phyloP scores from a whole-genome alignment of 2,113 vertebrate species.

The Dromas ardeola region DNA sequence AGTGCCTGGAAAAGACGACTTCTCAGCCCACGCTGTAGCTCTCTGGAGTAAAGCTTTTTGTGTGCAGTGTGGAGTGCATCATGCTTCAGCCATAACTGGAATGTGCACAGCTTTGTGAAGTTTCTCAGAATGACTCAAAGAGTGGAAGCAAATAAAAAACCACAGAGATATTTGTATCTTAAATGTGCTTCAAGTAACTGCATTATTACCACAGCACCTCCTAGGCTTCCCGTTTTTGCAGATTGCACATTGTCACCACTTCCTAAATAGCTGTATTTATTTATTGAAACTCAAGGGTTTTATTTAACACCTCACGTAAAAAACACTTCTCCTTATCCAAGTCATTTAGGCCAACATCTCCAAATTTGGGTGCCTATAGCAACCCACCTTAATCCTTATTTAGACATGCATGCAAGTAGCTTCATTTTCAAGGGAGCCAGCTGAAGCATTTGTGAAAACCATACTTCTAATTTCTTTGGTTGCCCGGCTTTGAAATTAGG shows the following conservation, averaged over 20 bases:
- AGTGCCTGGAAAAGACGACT: neutral
- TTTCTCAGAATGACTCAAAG: conserved; percentile 77
- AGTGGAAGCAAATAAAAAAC: conserved; percentile 82
- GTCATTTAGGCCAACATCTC: neutral
- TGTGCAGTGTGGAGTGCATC: neutral
- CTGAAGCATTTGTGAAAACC: neutral
- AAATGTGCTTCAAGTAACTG: conserved; percentile 93
- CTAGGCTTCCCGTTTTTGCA: conserved; percentile 86
- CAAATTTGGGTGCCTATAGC: neutral
- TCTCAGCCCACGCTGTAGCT: neutral
- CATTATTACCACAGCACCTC: conserved; percentile 86
- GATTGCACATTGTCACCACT: conserved; percentile 91
- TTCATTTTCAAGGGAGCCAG: neutral
- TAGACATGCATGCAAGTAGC: neutral
- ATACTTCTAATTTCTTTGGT: neutral
- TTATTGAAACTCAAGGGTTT: conserved; percentile 74
- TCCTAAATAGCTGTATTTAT: conserved; percentile 87
- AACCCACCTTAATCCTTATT: neutral
- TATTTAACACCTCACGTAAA: conserved; percentile 54
- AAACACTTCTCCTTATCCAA: conserved; percentile 20
- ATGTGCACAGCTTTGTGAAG: conserved; percentile 74
- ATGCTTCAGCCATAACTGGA: conserved; percentile 54
- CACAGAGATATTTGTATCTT: conserved; percentile 83
- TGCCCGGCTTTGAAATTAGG: neutral
- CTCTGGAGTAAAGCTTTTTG: neutral